phyloP scores from a whole-genome alignment of 2,888 invertebrate genomes.

The Oxyteleia sp. region DNA sequence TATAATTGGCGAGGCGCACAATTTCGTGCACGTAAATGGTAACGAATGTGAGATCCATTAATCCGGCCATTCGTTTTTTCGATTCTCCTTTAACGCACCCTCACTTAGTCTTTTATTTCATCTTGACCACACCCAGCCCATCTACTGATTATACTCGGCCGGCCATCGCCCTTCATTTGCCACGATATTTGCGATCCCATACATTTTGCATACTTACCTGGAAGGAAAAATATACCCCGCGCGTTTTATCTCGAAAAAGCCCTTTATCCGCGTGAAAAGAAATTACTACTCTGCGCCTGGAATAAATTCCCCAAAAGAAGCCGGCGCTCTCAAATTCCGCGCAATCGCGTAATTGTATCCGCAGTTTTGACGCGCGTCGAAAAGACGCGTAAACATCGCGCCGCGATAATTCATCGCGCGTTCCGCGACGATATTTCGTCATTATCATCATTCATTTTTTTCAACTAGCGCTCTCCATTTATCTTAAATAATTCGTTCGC shows the following conservation, averaged over 20 bases:
- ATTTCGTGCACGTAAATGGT: conserved; percentile 36
- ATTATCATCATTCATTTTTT: conserved; percentile 60
- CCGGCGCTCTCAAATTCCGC: not conserved
- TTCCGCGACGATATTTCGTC: conserved; percentile 26
- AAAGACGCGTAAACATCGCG: conserved; percentile 17
- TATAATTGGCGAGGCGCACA: conserved; percentile 26
- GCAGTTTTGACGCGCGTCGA: not conserved
- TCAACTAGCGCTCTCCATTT: conserved; percentile 51
- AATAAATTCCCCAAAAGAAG: conserved; percentile 21
- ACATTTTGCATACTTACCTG: conserved; percentile 49
- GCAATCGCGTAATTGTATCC: not conserved
- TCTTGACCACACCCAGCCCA: conserved; percentile 81
- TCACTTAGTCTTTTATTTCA: conserved; percentile 67
- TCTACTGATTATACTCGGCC: conserved; percentile 83
- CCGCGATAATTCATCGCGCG: conserved; percentile 6
- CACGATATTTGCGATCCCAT: conserved; percentile 50
- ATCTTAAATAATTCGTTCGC: conserved; percentile 69
- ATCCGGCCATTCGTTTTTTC: conserved; percentile 46
- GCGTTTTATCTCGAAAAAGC: conserved; percentile 12
- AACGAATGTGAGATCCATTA: conserved; percentile 47
- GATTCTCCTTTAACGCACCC: conserved; percentile 63
- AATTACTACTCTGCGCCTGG: conserved; percentile 4
- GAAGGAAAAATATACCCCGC: conserved; percentile 27
- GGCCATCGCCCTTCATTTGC: conserved; percentile 74
- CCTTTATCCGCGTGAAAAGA: conserved; percentile 33